Evolutionary conservation across 1,140 invertebrate genomes (phyloP), one percentile per base, ranked within the genome.

Genomic region (Plodia interpunctella): DNA sequence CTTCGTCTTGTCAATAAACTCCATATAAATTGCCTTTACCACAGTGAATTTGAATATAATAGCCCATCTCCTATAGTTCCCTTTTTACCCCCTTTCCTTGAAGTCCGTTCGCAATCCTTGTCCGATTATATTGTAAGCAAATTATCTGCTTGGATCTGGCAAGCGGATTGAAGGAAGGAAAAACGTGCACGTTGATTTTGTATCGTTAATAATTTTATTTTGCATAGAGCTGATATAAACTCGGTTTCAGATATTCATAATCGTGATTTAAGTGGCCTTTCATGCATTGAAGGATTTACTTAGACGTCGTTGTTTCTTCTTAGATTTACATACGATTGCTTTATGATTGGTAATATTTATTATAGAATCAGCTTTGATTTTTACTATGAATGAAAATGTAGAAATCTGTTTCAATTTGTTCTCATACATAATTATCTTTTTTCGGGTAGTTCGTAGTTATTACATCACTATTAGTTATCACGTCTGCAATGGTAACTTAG

Each of bases 51-150:
- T 88, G 85, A 88, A 88, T 86, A 88, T 88, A 88, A 88, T 88
- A 85, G 85, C 64, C 68, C 59, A 58, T 83, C 38, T 44, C 76
- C 76, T 82, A 77, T 76, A 66, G 70, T 59, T 78, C 70, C 59
- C 75, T 84, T 85, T 84, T 86, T 80, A 77, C 76, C 76, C 74
- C 78, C 73, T 80, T 75, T 76, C 73, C 75, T 72, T 79, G 71
- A 76, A 74, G 73, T 72, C 69, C 66, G 68, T 56, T 49, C 61
- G 75, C 77, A 84, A 82, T 84, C 74, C 72, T 68, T 82, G 81
- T 86, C 70, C 75, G 78, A 88, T 88, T 88, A 88, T 88, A 88
- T 88, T 88, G 85, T 88, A 88, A 88, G 85, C 85, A 88, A 88
- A 88, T 88, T 88, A 88, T 88, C 85, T 86, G 74, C 63, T 74